Percentiles rank a stretch among this genome's conserved stretches.
Evolutionary conservation across 2,797 vertebrate genomes (phyloP).

Genomic region (Tokudaia muenninki): DNA sequence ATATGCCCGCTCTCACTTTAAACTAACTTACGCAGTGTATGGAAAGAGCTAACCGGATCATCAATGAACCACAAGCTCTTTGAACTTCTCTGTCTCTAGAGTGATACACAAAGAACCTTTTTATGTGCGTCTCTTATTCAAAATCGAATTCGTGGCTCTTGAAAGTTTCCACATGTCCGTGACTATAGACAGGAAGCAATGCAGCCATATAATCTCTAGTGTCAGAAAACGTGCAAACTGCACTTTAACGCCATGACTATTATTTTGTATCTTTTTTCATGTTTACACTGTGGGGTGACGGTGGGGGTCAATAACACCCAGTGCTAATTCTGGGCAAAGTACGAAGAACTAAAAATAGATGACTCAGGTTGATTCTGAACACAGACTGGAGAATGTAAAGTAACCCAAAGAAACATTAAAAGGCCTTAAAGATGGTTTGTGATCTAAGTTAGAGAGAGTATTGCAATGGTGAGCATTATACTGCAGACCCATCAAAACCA

Average conservation of each 20-base stretch:
- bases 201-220: background rate
- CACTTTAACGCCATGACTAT: conserved; percentile 3
- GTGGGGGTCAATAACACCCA: background rate
- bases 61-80: background rate
- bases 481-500: background rate
- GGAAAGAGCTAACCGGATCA: background rate
- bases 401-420: conserved; percentile 38
- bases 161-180: background rate
- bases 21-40: background rate
- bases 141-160: background rate
- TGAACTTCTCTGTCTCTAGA: background rate
- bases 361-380: background rate
- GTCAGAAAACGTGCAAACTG: conserved; percentile 29
- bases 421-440: background rate
- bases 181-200: background rate
- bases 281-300: background rate
- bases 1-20: background rate
- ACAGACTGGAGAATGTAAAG: background rate
- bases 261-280: conserved; percentile 29
- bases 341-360: conserved; percentile 19
- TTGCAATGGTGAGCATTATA: conserved; percentile 16
- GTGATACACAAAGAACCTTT: background rate
- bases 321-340: conserved; percentile 19
- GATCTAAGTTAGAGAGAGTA: conserved; percentile 45
- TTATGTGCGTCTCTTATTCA: background rate